Evolutionary conservation across 1,140 invertebrate genomes (phyloP).

Genomic region (Eupeodes corollae): DNA sequence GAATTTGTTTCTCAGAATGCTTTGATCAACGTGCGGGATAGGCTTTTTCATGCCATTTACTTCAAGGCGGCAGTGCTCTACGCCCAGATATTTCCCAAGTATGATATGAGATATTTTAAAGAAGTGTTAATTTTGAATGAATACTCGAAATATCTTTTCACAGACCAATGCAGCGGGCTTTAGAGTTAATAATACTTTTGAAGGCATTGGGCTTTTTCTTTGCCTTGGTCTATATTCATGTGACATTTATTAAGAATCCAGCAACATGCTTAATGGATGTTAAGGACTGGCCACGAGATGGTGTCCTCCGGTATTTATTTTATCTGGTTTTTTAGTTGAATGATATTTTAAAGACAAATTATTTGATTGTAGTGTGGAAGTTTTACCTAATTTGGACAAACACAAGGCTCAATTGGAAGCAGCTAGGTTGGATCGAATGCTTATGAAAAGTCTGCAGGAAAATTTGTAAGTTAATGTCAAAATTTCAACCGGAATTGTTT

Average conservation of each 20-base stretch:
- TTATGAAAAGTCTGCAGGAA: constrained; percentile 20
- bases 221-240: constrained; percentile 88
- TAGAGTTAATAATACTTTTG: constrained; percentile 83
- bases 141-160: constrained; percentile 2
- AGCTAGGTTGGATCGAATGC: constrained; percentile 35
- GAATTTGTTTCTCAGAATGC: constrained; percentile 47
- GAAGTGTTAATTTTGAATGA: no score
- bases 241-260: constrained; percentile 83
- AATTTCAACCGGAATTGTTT: no score
- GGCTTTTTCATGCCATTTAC: constrained; percentile 92
- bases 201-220: constrained; percentile 85
- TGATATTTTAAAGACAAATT: background rate
- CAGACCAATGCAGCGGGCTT: constrained; percentile 66
- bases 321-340: background rate
- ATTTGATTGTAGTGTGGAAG: constrained; percentile 59
- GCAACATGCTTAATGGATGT: constrained; percentile 88
- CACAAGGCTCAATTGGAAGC: constrained; percentile 64
- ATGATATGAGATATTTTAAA: constrained; percentile 4
- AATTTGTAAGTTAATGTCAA: constrained; percentile 13
- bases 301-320: constrained; percentile 58
- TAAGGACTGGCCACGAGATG: constrained; percentile 87
- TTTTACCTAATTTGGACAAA: constrained; percentile 73
- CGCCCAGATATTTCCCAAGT: constrained; percentile 69
- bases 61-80: constrained; percentile 84
- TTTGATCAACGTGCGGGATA: constrained; percentile 73